Conservation (phyloP, 1,140 invertebrate genomes). For the Drosophila simulans region DNA sequence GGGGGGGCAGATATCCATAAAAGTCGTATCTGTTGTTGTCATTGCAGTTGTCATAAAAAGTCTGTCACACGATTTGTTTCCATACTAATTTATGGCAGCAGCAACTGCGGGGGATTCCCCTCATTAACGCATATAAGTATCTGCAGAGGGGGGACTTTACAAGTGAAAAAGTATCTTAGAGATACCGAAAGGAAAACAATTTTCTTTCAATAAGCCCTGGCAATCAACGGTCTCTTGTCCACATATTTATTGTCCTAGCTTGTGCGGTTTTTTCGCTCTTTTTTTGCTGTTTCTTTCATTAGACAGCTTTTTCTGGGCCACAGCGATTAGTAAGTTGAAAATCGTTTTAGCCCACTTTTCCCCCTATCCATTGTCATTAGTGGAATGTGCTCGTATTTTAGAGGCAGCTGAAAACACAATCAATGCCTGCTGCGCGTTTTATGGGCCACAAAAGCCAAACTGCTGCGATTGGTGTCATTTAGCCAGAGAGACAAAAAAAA, state of each 20-base stretch:
- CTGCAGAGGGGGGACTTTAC: slow-evolving; percentile 1
- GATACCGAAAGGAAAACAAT: slow-evolving; percentile 26
- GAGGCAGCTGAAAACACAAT: slow-evolving; percentile 50
- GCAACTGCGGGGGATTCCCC: slow-evolving; percentile 1
- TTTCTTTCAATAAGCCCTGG: slow-evolving; percentile 30
- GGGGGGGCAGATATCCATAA: slow-evolving; percentile 48
- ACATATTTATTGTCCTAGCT: slow-evolving; percentile 31
- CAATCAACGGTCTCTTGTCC: slow-evolving; percentile 32
- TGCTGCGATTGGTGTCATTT: slow-evolving; percentile 13
- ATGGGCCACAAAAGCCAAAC: slow-evolving; percentile 20
- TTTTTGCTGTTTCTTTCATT: slow-evolving; percentile 23
- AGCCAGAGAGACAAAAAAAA: slow-evolving; percentile 20
- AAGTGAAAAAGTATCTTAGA: slow-evolving; percentile 15
- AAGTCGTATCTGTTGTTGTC: slow-evolving; percentile 58
- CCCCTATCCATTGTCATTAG: slow-evolving; percentile 45
- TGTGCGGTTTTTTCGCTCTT: neutral
- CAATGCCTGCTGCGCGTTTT: slow-evolving; percentile 50
- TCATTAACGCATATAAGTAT: slow-evolving; percentile 19
- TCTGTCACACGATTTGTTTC: slow-evolving; percentile 61
- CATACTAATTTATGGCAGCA: slow-evolving; percentile 50
- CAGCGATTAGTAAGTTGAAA: slow-evolving; percentile 55
- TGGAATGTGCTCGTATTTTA: slow-evolving; percentile 26
- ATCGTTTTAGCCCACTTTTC: slow-evolving; percentile 48
- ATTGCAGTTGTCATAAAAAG: slow-evolving; percentile 76
- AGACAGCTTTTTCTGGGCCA: slow-evolving; percentile 46